Conservation (phyloP, 1,140 invertebrate genomes). For the Solenopsis invicta region DNA sequence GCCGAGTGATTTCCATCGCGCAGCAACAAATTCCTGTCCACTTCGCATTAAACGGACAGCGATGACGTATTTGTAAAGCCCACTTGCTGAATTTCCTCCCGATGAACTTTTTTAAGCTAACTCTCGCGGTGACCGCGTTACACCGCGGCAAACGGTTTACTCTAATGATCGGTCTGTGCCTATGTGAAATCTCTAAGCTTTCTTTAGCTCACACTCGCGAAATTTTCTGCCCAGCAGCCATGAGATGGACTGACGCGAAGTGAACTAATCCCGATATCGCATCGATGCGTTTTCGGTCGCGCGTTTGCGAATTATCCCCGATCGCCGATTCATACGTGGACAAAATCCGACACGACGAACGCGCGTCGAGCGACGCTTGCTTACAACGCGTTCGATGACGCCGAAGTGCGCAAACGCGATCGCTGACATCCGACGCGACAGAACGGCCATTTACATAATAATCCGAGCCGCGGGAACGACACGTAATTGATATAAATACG, state of each 20-base stretch:
- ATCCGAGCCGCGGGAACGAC: slow-evolving; percentile 83
- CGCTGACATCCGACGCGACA: slow-evolving; percentile 72
- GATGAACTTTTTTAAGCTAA: background rate
- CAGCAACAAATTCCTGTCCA: slow-evolving; percentile 48
- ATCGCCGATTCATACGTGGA: slow-evolving; percentile 11
- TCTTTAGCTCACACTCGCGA: background rate
- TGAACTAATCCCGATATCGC: background rate
- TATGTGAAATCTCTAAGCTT: background rate
- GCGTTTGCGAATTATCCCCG: slow-evolving; percentile 27
- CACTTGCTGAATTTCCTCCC: slow-evolving; percentile 5
- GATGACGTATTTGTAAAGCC: slow-evolving; percentile 41
- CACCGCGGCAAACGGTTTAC: background rate
- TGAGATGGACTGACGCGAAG: background rate
- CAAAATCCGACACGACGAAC: slow-evolving; percentile 30
- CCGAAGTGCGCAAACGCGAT: slow-evolving; percentile 43
- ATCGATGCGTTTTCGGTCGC: background rate
- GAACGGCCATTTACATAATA: slow-evolving; percentile 83
- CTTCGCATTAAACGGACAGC: slow-evolving; percentile 51
- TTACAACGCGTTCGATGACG: slow-evolving; percentile 41
- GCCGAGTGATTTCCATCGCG: slow-evolving; percentile 65
- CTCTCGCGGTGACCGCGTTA: background rate
- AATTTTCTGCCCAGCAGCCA: background rate
- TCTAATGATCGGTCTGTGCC: background rate
- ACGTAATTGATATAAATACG: slow-evolving; percentile 85
- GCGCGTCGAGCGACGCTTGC: slow-evolving; percentile 18